phyloP scores from a whole-genome alignment of 2,888 invertebrate genomes.

The Sialis fuliginosa region DNA sequence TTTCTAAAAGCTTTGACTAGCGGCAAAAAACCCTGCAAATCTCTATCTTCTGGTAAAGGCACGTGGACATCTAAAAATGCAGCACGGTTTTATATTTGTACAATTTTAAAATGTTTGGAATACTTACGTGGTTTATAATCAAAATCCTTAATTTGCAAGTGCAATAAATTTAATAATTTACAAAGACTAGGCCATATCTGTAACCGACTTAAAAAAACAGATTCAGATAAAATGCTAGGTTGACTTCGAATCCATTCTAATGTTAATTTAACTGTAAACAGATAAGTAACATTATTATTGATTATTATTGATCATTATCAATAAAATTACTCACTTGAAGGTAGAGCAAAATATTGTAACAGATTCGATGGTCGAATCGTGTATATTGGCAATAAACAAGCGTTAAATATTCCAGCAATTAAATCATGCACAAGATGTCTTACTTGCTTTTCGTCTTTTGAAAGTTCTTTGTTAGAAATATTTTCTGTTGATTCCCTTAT shows the following conservation, averaged over 20 bases:
- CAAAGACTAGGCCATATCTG: slow-evolving; percentile 69
- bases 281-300: no score
- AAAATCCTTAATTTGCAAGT: slow-evolving; percentile 29
- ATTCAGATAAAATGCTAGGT: slow-evolving; percentile 30
- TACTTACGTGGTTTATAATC: slow-evolving; percentile 34
- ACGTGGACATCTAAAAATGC: slow-evolving; percentile 34
- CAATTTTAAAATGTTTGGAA: neutral
- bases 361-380: slow-evolving; percentile 42
- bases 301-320: neutral
- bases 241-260: slow-evolving; percentile 50
- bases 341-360: slow-evolving; percentile 47
- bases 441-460: slow-evolving; percentile 36
- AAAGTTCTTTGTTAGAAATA: slow-evolving; percentile 28
- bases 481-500: slow-evolving; percentile 35
- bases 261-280: slow-evolving; percentile 50
- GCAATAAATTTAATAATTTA: slow-evolving; percentile 50
- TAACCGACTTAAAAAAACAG: slow-evolving; percentile 36
- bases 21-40: slow-evolving; percentile 63
- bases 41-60: slow-evolving; percentile 63
- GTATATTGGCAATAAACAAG: slow-evolving; percentile 50
- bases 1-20: slow-evolving; percentile 39
- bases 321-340: slow-evolving; percentile 34
- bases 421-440: slow-evolving; percentile 40
- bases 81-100: neutral
- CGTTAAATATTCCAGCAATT: slow-evolving; percentile 45